Percentiles rank a stretch among this genome's conserved stretches.
Evolutionary conservation across 2,888 invertebrate species (phyloP).

Genomic region (Polylopha cassiicola): DNA sequence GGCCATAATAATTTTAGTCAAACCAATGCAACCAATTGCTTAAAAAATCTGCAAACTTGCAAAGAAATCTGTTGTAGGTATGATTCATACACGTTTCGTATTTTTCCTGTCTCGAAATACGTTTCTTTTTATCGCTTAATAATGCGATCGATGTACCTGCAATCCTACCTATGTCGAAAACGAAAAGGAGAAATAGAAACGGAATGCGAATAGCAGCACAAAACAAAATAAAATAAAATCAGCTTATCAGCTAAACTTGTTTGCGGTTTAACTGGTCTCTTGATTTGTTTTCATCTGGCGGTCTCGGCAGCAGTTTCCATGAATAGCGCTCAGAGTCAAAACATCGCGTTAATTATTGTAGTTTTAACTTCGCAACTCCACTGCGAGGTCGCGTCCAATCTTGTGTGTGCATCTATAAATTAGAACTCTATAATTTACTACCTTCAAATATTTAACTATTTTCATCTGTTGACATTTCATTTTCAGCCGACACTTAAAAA

Average conservation of each 20-base stretch:
- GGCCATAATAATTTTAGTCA: too few species aligned
- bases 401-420: slow-evolving; percentile 7
- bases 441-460: slow-evolving; percentile 1
- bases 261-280: slow-evolving; percentile 6
- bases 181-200: too few species aligned
- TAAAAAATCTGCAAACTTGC: too few species aligned
- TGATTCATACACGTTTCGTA: too few species aligned
- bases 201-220: not conserved
- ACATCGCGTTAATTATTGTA: slow-evolving; percentile 28
- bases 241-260: slow-evolving; percentile 22
- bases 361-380: slow-evolving; percentile 12
- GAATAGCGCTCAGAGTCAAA: slow-evolving; percentile 32
- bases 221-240: slow-evolving; percentile 12
- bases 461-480: slow-evolving; percentile 1
- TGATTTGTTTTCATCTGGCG: slow-evolving; percentile 11
- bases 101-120: too few species aligned
- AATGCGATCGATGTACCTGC: too few species aligned
- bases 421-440: not conserved
- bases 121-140: too few species aligned
- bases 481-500: slow-evolving; percentile 13
- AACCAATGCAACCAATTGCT: too few species aligned
- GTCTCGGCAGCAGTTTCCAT: slow-evolving; percentile 32
- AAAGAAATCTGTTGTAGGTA: too few species aligned
- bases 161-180: slow-evolving; percentile 2
- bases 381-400: slow-evolving; percentile 6